Base-by-base conservation (phyloP, 2,888 invertebrate genomes). In the Ernsta delagoae region DNA sequence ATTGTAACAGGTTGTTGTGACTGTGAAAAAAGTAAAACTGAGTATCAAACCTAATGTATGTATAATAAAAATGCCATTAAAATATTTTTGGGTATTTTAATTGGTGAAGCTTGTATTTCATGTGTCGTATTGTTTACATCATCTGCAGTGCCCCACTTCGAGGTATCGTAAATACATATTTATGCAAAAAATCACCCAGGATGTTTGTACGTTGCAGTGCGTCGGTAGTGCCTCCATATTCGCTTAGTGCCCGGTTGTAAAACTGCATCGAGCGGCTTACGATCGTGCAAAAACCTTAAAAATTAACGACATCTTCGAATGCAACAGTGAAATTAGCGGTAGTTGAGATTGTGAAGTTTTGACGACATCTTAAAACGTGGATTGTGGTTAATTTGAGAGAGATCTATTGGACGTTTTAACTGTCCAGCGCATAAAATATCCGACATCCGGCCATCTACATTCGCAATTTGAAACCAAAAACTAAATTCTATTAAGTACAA, bases 121-220 rank as follows among this genome's bases (percentile, higher is more conserved):
- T 41, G 41, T 41, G 0, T 9, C 0, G 3, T 9, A 41, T 59
- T 65, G 53, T 60, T 66, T 54, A 66, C 54, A 41, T 34, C 34
- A 60, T 48, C 9, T 39, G 50, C 48, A 6, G 9, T 9, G 39
- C 48, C 16, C 57, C 56, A 12, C n/a, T 36, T 8, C 36, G 31
- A 39, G 16, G 16, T 59, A 48, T 36, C 36, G 39, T 39, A 39
- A 39, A 39, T 3, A n/a, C n/a, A n/a, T n/a, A n/a, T n/a, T 36
- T 7, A 65, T 31, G 5, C 41, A 54, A 60, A 66, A 66, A 66
- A 66, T 12, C 39, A 43, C 53, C 5, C 60, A 60, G 60, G 66
- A 66, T 66, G 66, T 66, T 66, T 66, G 66, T 60, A 12, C 60
- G 54, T 54, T 60, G 66, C 60, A 66, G 54, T 66, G 59, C 60